Evolutionary conservation across 2,797 vertebrate species (phyloP).

Genomic region (Periophthalmus magnuspinnatus): DNA sequence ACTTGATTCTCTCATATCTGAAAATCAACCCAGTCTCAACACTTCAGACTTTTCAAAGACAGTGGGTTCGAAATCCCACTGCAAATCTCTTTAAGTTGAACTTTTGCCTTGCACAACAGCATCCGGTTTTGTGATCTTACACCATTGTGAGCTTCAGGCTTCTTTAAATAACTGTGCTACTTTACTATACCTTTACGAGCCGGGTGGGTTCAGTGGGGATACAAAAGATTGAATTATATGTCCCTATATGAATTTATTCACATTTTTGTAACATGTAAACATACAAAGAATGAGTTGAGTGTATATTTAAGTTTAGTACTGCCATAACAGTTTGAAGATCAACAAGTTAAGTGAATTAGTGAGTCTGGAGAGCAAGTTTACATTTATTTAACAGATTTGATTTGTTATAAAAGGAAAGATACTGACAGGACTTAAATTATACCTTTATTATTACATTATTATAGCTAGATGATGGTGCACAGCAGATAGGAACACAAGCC

Average conservation of each 20-base stretch:
- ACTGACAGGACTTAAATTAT: background rate
- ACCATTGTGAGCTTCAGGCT: constrained; percentile 55
- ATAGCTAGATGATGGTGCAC: background rate
- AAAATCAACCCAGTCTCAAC: constrained; percentile 43
- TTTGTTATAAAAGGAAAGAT: background rate
- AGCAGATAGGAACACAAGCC: background rate
- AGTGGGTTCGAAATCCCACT: constrained; percentile 35
- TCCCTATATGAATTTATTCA: background rate
- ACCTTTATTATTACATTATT: background rate
- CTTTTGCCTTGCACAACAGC: constrained; percentile 65
- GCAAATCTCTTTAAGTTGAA: constrained; percentile 49
- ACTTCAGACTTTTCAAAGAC: constrained; percentile 44
- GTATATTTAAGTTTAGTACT: background rate
- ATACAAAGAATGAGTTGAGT: background rate
- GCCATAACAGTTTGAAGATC: background rate
- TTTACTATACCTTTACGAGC: constrained; percentile 5
- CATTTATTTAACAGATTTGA: background rate
- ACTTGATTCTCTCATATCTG: constrained; percentile 23
- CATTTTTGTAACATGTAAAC: constrained; percentile 3
- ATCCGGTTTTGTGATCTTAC: constrained; percentile 59
- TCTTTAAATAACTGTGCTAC: constrained; percentile 20
- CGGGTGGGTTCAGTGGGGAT: background rate
- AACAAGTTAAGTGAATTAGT: background rate
- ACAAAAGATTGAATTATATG: background rate
- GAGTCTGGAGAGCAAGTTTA: background rate